Conservation (phyloP, 2,797 vertebrate genomes). For the Octomys mimax region DNA sequence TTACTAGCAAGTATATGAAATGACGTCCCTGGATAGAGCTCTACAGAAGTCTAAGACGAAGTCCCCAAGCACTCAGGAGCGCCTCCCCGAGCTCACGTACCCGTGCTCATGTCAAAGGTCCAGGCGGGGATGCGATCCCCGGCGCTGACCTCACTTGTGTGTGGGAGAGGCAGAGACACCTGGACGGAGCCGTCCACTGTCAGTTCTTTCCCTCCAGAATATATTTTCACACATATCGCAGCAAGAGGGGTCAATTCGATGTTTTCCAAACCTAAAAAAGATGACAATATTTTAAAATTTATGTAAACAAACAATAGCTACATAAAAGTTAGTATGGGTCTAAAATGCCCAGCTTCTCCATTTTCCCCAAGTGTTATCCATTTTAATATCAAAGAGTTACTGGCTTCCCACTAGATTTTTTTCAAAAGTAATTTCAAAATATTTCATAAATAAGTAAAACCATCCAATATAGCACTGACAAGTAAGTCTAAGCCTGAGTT, state of each 20-base stretch:
- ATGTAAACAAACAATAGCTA: background rate
- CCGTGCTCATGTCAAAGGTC: conserved; percentile 93
- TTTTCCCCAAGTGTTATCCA: background rate
- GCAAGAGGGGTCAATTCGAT: conserved; percentile 92
- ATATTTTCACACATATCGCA: conserved; percentile 92
- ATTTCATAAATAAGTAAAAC: background rate
- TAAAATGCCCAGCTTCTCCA: conserved; percentile 16
- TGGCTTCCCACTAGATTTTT: background rate
- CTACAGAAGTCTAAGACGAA: background rate
- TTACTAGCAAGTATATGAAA: conserved; percentile 26
- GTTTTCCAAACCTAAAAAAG: conserved; percentile 90
- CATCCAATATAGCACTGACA: background rate
- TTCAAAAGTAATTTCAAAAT: background rate
- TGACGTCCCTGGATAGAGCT: background rate
- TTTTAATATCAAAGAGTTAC: background rate
- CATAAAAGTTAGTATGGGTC: background rate
- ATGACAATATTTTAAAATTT: background rate
- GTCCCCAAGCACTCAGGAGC: background rate
- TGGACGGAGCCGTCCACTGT: conserved; percentile 91
- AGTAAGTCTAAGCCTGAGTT: background rate
- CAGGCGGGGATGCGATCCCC: conserved; percentile 93
- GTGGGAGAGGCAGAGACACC: conserved; percentile 91
- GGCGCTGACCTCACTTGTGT: conserved; percentile 84
- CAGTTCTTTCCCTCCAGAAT: conserved; percentile 90
- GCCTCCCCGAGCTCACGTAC: conserved; percentile 86